phyloP scores from a whole-genome alignment of 2,888 invertebrate species.

The Drosophila longiperda region DNA sequence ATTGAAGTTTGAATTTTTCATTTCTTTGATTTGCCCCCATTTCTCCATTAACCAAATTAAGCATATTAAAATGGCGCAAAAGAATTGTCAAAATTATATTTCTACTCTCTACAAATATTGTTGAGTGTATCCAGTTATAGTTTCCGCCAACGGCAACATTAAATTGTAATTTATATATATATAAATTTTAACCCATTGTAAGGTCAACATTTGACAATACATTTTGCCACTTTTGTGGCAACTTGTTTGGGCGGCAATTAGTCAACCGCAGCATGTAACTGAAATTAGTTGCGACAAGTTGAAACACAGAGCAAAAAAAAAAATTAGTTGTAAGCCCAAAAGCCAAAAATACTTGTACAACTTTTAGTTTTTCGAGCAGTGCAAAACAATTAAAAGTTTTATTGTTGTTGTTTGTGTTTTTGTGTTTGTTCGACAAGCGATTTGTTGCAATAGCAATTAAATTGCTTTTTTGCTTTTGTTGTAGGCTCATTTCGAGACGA shows the following conservation, averaged over 20 bases:
- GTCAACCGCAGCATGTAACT: background rate
- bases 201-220: background rate
- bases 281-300: constrained; percentile 15
- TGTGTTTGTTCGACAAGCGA: constrained; percentile 9
- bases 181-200: background rate
- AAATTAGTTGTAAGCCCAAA: constrained; percentile 2
- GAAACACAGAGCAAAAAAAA: background rate
- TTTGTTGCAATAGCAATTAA: constrained; percentile 49
- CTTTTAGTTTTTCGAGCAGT: constrained; percentile 12
- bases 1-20: background rate
- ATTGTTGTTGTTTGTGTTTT: constrained; percentile 26
- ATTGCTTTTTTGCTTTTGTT: constrained; percentile 43
- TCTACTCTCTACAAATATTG: background rate
- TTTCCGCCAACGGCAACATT: background rate
- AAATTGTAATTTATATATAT: background rate
- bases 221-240: background rate
- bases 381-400: constrained; percentile 35
- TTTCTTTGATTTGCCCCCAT: background rate
- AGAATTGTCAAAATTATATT: background rate
- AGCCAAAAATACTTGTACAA: constrained; percentile 13
- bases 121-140: background rate
- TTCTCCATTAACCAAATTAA: background rate
- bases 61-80: background rate
- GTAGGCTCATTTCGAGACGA: constrained; percentile 47
- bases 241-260: background rate